Evolutionary conservation across 1,140 invertebrate genomes (phyloP), one percentile per base, ranked within the genome.

Genomic region (Heliothis virescens): DNA sequence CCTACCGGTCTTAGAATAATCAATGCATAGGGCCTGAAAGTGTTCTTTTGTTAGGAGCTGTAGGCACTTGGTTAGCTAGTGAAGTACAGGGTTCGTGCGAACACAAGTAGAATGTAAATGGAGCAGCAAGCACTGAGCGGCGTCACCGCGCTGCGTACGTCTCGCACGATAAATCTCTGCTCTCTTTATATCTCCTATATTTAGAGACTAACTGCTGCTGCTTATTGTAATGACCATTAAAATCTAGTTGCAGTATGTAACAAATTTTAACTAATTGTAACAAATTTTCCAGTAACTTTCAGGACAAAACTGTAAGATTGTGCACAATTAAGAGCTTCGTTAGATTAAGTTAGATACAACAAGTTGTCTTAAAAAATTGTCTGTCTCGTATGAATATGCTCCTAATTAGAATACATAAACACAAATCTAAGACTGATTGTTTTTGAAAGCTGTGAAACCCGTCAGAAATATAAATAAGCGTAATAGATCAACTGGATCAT

Each of bases 101-200:
- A 72, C 72, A 82, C 55, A 82, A 69, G 72, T 57, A 79, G 62
- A 76, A 82, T 82, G 77, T 72, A 82, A 82, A 79, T 82, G 73
- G 72, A 79, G 73, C 73, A 82, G 60, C 80, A 59, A 34, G 53
- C 50, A 18, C 41, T 16, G 16, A 16, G 34, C 15, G 60, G 29
- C 34, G 60, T 63, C 60, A 34, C 60, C 41, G 41, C 34, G 62
- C 65, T 63, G 73, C 59, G 67, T 74, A 78, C 69, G 53, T 80
- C 74, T 79, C 52, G 13, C 29, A 65, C 81, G 48, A 83, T 80
- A 80, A 80, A 81, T 80, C 47, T 69, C 78, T 67, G 55, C 41
- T 41, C 47, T 29, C 81, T 71, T 62, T 76, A 60, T 71, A 81
- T 16, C 79, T 5, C 34, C 73, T 79, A 83, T 79, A 80, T 79